These are phyloP conservation scores for Amphiprion ocellaris DNA, from an alignment of 2,113 vertebrate genomes.

Conservation along the genomic window DNA sequence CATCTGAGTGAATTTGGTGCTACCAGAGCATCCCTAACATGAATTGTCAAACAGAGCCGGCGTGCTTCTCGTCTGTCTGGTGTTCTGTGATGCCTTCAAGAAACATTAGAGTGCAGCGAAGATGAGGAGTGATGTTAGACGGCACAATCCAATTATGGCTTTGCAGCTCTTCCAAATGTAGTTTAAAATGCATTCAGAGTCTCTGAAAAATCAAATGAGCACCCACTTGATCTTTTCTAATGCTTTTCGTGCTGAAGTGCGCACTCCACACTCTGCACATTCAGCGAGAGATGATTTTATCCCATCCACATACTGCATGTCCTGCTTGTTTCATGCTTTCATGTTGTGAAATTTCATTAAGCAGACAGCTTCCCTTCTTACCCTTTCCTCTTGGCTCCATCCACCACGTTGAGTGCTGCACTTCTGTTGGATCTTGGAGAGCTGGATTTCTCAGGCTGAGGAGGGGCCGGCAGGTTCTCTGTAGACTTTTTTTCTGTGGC, in stretches of 20 bases:
- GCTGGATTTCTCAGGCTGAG: slow-evolving; percentile 69
- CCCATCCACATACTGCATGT: neutral
- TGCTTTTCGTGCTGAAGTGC: slow-evolving; percentile 15
- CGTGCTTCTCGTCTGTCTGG: neutral
- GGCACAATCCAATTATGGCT: slow-evolving; percentile 47
- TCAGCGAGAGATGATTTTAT: slow-evolving; percentile 14
- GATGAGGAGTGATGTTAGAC: slow-evolving; percentile 12
- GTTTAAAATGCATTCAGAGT: slow-evolving; percentile 38
- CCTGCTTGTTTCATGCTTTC: neutral
- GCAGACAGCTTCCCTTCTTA: slow-evolving; percentile 69
- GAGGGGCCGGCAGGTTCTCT: slow-evolving; percentile 41
- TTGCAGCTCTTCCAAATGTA: slow-evolving; percentile 34
- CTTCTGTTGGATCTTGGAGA: slow-evolving; percentile 76
- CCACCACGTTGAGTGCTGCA: slow-evolving; percentile 75
- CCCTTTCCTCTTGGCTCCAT: slow-evolving; percentile 87
- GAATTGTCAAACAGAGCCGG: neutral
- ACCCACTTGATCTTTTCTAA: slow-evolving; percentile 13
- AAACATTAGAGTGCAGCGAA: slow-evolving; percentile 20
- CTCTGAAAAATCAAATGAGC: slow-evolving; percentile 41
- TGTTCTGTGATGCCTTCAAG: slow-evolving; percentile 37
- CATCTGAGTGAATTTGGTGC: neutral
- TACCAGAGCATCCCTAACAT: neutral
- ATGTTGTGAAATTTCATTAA: neutral
- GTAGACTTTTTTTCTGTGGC: slow-evolving; percentile 57
- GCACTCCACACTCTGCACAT: slow-evolving; percentile 4